These are phyloP conservation scores for Acinonyx jubatus DNA, from an alignment of 2,113 vertebrate species.

Conservation along the genomic window DNA sequence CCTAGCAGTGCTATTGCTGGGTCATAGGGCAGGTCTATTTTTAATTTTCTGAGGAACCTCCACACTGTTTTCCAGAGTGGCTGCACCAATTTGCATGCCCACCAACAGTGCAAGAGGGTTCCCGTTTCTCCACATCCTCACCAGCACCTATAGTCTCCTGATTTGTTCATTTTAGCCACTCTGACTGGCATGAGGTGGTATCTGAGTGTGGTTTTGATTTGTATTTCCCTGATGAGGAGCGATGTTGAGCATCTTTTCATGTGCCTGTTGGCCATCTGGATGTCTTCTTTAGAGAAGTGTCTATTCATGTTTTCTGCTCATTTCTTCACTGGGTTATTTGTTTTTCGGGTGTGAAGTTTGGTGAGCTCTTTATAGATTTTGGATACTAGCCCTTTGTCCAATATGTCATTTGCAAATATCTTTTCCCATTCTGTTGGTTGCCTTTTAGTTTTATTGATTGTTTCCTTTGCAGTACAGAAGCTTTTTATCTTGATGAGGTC, in stretches of 20 bases:
- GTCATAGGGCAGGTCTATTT: too few species aligned
- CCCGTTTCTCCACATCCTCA: too few species aligned
- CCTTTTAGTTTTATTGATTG: not conserved
- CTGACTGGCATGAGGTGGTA: not conserved
- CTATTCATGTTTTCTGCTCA: not conserved
- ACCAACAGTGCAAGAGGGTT: too few species aligned
- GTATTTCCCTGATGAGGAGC: not conserved
- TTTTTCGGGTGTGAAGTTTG: not conserved
- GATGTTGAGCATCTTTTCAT: not conserved
- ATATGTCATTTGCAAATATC: not conserved
- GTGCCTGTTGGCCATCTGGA: not conserved
- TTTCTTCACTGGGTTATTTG: not conserved
- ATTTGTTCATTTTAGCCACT: not conserved
- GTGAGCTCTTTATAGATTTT: not conserved
- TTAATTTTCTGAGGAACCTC: too few species aligned
- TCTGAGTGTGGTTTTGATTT: not conserved
- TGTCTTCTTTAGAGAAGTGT: not conserved
- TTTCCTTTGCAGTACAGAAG: not conserved
- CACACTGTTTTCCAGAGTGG: too few species aligned
- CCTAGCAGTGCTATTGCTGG: too few species aligned
- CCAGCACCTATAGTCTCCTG: too few species aligned
- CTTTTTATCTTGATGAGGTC: not conserved
- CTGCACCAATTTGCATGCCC: too few species aligned
- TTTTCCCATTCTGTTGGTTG: not conserved
- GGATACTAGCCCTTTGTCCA: not conserved